phyloP scores from a whole-genome alignment of 2,113 vertebrate species.

The Passer montanus region DNA sequence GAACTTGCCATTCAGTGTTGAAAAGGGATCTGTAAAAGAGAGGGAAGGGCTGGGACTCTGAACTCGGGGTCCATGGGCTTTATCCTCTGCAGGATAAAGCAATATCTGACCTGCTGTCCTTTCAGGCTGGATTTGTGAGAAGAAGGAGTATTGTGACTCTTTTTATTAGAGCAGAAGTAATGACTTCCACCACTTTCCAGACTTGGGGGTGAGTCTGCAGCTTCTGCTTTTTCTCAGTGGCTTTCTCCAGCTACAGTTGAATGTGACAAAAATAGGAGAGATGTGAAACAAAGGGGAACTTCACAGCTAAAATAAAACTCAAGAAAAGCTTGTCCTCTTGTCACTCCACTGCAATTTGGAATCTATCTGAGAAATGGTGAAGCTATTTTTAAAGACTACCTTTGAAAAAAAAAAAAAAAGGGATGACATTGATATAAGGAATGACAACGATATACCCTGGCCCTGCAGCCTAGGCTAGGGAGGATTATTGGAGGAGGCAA shows the following conservation, averaged over 20 bases:
- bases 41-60: not conserved
- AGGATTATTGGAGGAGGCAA: not conserved
- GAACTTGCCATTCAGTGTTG: conserved; percentile 63
- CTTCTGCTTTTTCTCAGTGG: conserved; percentile 10
- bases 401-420: not conserved
- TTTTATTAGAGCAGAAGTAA: not conserved
- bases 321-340: not conserved
- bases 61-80: not conserved
- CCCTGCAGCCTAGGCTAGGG: accelerated
- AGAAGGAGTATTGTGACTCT: not conserved
- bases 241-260: not conserved
- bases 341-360: not conserved
- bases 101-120: not conserved
- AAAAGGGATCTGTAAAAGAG: not conserved
- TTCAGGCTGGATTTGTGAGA: not conserved
- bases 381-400: not conserved
- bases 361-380: not conserved
- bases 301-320: not conserved
- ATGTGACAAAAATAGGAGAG: not conserved
- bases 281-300: not conserved
- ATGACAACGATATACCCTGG: not conserved
- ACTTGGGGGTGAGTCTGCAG: not conserved
- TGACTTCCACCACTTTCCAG: not conserved
- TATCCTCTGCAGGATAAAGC: not conserved
- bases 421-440: not conserved